Base-by-base conservation (phyloP, 2,113 vertebrate species). In the Saguinus midas region DNA sequence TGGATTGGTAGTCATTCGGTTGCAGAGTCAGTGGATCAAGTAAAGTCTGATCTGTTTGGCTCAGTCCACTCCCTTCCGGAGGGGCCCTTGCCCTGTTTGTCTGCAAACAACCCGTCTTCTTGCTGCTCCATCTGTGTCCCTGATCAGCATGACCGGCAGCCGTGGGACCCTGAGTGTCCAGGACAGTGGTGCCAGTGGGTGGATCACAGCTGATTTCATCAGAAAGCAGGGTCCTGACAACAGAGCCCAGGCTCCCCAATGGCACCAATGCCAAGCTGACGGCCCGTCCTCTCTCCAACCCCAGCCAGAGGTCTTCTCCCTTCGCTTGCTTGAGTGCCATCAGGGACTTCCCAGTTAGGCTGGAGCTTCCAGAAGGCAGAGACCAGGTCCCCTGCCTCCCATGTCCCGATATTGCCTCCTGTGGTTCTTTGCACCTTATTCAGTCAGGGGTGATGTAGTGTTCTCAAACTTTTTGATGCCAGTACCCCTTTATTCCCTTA, bases 81-180 rank as follows among this genome's bases (percentile, higher is more conserved):
- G 52, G 66, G 10, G 4, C 10, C 12, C 50, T 55, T 32, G 8
- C 35, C 20, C 8, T 52, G 29, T 58, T 61, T 50, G 70, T 81
- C 35, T 87, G 73, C 45, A 40, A 55, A 23, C 48, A 29, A 5
- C 18, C 16, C 23, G 29, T 14, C 10, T 37, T 75, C 57, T 35
- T 35, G 27, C 18, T 11, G 25, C 73, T 75, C 55, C 6, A 4
- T 21, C 40, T 25, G 55, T 50, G 57, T 52, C 13, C 70, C 45
- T 32, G 50, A 29, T 25, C 32, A 45, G 55, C 45, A 5, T 8
- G 3, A 23, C 66, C 8, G 4, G 2, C 0, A 9, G n/a, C 18
- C 1, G 32, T 11, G 76, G 61, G 32, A 20, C 14, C 17, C 23
- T 27, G 40, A 43, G 43, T 3, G 13, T 72, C 40, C 29, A 55